phyloP scores from a whole-genome alignment of 92 coral and sea anemone species.

The Paramuricea clavata region DNA sequence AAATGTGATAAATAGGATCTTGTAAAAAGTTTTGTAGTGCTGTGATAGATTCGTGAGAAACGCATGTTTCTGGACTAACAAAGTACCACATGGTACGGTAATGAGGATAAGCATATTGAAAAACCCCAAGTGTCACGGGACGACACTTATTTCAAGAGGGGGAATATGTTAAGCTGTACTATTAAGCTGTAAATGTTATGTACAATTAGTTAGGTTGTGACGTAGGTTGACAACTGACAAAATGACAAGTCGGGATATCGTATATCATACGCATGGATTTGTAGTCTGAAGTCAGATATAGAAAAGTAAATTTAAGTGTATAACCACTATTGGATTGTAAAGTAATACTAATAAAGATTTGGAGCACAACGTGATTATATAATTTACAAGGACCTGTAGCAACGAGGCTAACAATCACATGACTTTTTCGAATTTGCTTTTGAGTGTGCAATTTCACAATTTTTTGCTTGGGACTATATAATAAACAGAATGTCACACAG shows the following conservation, averaged over 20 bases:
- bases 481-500: no score
- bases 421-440: no score
- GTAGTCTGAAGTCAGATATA: background rate
- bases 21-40: conserved; percentile 1
- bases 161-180: conserved; percentile 10
- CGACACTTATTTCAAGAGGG: background rate
- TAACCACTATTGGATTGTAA: background rate
- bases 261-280: background rate
- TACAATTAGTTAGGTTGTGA: background rate
- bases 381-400: background rate
- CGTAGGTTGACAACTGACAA: no score
- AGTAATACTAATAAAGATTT: background rate
- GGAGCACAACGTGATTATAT: background rate
- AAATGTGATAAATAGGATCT: background rate
- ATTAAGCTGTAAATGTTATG: background rate
- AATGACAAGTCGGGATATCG: background rate
- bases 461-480: no score
- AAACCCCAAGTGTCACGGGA: background rate
- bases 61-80: background rate
- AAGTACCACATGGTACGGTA: conserved; percentile 1
- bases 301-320: background rate
- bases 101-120: background rate
- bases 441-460: no score
- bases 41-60: background rate
- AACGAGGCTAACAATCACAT: background rate